Evolutionary conservation across 2,113 vertebrate species (phyloP).

Genomic region (Vombatus ursinus): DNA sequence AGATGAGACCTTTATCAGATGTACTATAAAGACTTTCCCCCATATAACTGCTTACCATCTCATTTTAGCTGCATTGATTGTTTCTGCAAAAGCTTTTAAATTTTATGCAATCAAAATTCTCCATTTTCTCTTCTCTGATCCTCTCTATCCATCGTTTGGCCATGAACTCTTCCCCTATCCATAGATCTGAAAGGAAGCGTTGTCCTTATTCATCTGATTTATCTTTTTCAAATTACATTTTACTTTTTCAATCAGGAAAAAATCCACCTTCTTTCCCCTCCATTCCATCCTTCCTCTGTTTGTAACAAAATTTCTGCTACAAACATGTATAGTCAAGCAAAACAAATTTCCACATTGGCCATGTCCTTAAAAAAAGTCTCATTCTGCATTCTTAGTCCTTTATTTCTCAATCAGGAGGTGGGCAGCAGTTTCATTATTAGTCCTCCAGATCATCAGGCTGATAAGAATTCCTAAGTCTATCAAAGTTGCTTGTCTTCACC

Average conservation of each 20-base stretch:
- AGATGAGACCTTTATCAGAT: neutral
- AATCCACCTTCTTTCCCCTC: neutral
- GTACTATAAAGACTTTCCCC: neutral
- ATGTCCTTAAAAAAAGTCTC: too few relatives aligned
- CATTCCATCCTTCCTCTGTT: neutral
- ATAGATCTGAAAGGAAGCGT: neutral
- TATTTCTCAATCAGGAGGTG: too few relatives aligned
- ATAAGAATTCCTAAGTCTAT: too few relatives aligned
- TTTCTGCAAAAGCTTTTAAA: neutral
- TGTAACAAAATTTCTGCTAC: too few relatives aligned
- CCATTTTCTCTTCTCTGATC: neutral
- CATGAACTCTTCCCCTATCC: neutral
- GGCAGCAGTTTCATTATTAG: too few relatives aligned
- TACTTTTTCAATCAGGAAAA: neutral
- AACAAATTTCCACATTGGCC: too few relatives aligned
- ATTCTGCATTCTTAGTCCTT: too few relatives aligned
- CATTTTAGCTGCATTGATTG: neutral
- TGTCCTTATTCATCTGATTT: neutral
- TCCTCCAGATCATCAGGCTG: too few relatives aligned
- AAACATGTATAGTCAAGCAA: too few relatives aligned
- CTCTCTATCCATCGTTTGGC: neutral
- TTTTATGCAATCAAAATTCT: neutral
- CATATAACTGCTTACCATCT: neutral
- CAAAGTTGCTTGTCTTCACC: too few relatives aligned
- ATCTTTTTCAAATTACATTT: neutral